A percentile compares a stretch with the other conserved stretches of the same genome.
Conservation (phyloP, 2,888 invertebrate genomes). For the Dinocampus coccinellae region DNA sequence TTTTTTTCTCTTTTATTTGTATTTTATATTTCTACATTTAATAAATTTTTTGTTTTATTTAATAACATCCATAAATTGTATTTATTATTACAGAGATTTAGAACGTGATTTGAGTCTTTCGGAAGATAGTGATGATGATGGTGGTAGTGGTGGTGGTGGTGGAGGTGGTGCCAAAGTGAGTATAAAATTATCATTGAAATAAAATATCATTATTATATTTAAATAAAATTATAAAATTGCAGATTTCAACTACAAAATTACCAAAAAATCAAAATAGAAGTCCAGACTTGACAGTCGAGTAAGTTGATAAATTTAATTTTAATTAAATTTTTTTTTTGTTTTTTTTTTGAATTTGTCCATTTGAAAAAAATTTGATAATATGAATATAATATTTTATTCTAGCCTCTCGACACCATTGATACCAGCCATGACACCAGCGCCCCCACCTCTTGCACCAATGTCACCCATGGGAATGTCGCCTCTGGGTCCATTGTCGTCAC, state of each 20-base stretch:
- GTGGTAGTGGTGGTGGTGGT: too few relatives aligned
- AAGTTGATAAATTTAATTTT: constrained; percentile 42
- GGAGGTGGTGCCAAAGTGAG: constrained; percentile 73
- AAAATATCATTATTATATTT: not conserved
- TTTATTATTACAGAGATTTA: constrained; percentile 71
- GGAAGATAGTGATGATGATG: constrained; percentile 83
- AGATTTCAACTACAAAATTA: constrained; percentile 52
- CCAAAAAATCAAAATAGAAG: constrained; percentile 52
- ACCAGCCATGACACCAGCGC: constrained; percentile 61
- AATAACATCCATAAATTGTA: not conserved
- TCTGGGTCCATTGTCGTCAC: constrained; percentile 51
- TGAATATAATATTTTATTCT: constrained; percentile 34
- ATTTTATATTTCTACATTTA: constrained; percentile 17
- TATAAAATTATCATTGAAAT: not conserved
- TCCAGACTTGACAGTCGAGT: constrained; percentile 59
- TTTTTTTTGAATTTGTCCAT: not conserved
- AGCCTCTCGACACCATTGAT: constrained; percentile 72
- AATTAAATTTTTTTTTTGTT: too few relatives aligned
- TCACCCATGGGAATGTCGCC: constrained; percentile 61
- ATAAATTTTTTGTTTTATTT: constrained; percentile 14
- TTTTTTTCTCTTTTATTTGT: constrained; percentile 3
- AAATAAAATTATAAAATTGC: not conserved
- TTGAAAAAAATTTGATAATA: not conserved
- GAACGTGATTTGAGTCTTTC: constrained; percentile 81
- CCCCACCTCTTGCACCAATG: constrained; percentile 72